Percentiles rank a stretch among this genome's conserved stretches.
Conservation (phyloP, 1,140 invertebrate genomes). For the Drosophila pectinifera region DNA sequence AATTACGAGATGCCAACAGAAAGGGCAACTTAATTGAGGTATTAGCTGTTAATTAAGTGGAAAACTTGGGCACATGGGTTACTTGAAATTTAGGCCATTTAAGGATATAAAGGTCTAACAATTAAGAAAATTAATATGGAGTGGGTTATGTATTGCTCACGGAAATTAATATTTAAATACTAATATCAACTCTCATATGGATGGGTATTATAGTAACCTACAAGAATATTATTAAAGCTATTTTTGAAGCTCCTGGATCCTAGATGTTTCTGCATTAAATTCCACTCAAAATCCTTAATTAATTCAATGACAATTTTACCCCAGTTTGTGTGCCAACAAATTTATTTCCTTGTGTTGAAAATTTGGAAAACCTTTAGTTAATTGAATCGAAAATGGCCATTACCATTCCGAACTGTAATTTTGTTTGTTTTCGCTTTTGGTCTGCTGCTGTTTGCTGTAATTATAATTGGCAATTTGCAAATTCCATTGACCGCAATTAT, state of each 20-base stretch:
- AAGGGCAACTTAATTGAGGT: constrained; percentile 28
- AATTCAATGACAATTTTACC: no score
- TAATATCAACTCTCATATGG: no score
- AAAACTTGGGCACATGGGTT: not conserved
- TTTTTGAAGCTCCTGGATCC: no score
- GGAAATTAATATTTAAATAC: no score
- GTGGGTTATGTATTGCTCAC: no score
- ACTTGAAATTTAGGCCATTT: not conserved
- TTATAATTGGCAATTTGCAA: constrained; percentile 61
- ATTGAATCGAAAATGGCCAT: constrained; percentile 34
- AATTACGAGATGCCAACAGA: constrained; percentile 20
- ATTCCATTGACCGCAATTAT: constrained; percentile 63
- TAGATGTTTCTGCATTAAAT: no score
- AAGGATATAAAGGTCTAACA: no score
- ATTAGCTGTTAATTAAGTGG: constrained; percentile 17
- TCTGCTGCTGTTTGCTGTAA: constrained; percentile 40
- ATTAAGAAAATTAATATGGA: no score
- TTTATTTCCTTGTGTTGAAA: not conserved
- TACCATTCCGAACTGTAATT: constrained; percentile 15
- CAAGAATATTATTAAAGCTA: no score
- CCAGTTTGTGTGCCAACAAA: no score
- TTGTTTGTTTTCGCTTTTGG: constrained; percentile 15
- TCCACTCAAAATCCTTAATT: no score
- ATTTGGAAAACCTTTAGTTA: constrained; percentile 1
- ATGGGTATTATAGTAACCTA: no score